Evolutionary conservation across 2,113 vertebrate species (phyloP).

Genomic region (Heterochromis multidens): DNA sequence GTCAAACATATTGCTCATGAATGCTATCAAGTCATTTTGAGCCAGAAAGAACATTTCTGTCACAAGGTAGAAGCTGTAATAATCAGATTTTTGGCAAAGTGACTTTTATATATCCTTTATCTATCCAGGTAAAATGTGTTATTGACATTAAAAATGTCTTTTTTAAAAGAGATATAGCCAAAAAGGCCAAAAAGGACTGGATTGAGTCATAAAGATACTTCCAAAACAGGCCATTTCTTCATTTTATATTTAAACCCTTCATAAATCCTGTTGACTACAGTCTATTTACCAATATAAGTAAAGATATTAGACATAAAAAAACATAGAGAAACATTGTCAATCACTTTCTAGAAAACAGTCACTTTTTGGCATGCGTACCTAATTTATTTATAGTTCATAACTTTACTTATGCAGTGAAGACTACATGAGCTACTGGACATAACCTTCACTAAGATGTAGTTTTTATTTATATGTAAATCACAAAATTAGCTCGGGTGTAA

Average conservation of each 20-base stretch:
- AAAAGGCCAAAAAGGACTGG: not conserved
- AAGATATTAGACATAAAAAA: not conserved
- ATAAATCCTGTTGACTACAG: not conserved
- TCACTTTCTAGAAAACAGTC: not conserved
- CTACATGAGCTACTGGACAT: not conserved
- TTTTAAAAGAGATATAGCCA: not conserved
- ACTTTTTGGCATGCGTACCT: not conserved
- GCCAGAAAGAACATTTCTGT: not conserved
- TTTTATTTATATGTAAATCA: not conserved
- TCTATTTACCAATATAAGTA: not conserved
- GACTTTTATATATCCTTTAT: not conserved
- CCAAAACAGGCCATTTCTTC: not conserved
- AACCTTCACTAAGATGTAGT: not conserved
- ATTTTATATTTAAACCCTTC: not conserved
- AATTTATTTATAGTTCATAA: fast-evolving
- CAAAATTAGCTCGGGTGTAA: not conserved
- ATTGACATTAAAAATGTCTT: not conserved
- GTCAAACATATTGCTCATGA: not conserved
- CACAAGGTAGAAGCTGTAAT: not conserved
- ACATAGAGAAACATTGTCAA: not conserved
- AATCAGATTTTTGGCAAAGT: not conserved
- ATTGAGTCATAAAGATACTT: not conserved
- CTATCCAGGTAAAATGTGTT: not conserved
- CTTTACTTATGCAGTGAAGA: not conserved
- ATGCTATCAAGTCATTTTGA: not conserved